Evolutionary conservation across 2,113 vertebrate genomes (phyloP).

Genomic region (Nematolebias whitei): DNA sequence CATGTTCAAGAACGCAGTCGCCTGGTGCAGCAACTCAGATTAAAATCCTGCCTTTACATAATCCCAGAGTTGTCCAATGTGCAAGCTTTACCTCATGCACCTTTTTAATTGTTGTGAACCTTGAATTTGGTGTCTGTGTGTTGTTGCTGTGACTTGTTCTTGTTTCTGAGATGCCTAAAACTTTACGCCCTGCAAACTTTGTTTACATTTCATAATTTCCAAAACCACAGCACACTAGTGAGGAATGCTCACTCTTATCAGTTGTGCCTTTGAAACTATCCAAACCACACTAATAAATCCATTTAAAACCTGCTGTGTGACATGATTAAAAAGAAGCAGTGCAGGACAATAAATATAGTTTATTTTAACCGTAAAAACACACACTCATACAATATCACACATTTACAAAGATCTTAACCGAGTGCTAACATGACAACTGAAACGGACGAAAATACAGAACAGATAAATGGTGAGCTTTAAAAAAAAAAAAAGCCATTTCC

Average conservation of each 20-base stretch:
- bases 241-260: slow-evolving; percentile 4
- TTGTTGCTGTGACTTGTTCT: not conserved
- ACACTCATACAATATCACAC: slow-evolving; percentile 18
- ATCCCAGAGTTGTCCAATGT: not conserved
- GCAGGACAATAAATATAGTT: slow-evolving; percentile 58
- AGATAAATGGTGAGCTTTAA: not conserved
- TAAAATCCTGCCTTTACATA: not conserved
- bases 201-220: not conserved
- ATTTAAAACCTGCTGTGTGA: not conserved
- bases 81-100: not conserved
- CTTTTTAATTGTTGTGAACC: not conserved
- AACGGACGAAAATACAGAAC: not conserved
- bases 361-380: slow-evolving; percentile 46
- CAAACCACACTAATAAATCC: slow-evolving; percentile 21
- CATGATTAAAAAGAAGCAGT: not conserved
- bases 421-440: slow-evolving; percentile 8
- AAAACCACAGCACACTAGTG: not conserved
- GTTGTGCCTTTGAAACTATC: slow-evolving; percentile 9
- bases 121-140: not conserved
- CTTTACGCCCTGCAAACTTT: not conserved
- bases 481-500: not conserved
- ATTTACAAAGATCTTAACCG: slow-evolving; percentile 42
- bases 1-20: slow-evolving; percentile 87
- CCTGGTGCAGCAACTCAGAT: slow-evolving; percentile 78
- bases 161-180: not conserved